phyloP scores from a whole-genome alignment of 30 jellyfish, hydroid and myxozoan genomes.

The Turritopsis rubra region DNA sequence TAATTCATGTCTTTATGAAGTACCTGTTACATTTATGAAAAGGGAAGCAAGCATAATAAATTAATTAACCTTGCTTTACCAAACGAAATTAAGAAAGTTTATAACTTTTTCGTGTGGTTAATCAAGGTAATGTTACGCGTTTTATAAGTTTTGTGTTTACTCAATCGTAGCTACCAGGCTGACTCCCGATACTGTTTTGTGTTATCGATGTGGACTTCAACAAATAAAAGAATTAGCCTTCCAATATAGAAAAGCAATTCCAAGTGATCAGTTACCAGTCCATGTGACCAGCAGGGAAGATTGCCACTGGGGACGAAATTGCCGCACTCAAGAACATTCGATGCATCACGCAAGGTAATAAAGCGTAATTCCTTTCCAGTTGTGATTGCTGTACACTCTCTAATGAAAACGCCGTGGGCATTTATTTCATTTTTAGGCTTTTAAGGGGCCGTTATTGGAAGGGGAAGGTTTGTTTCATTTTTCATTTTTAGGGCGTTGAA shows the following conservation, averaged over 20 bases:
- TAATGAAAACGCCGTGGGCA: too few species aligned
- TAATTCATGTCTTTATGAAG: too few species aligned
- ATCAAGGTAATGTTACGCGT: too few species aligned
- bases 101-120: too few species aligned
- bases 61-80: too few species aligned
- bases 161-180: neutral
- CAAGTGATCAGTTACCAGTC: constrained; percentile 42
- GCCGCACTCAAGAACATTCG: constrained; percentile 63
- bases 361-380: neutral
- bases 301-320: constrained; percentile 74
- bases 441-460: too few species aligned
- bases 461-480: too few species aligned
- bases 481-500: too few species aligned
- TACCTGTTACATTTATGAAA: too few species aligned
- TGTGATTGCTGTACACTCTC: neutral
- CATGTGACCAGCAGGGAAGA: constrained; percentile 41
- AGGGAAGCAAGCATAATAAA: too few species aligned
- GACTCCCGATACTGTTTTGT: constrained; percentile 31
- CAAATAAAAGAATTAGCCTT: constrained; percentile 46
- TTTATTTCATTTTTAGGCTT: too few species aligned
- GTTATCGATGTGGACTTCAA: constrained; percentile 58
- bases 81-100: too few species aligned
- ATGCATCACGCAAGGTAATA: constrained; percentile 71
- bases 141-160: neutral
- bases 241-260: constrained; percentile 41